Percentiles rank a stretch among this genome's conserved stretches.
Evolutionary conservation across 2,113 vertebrate species (phyloP).

Genomic region (Accipiter cooperii): DNA sequence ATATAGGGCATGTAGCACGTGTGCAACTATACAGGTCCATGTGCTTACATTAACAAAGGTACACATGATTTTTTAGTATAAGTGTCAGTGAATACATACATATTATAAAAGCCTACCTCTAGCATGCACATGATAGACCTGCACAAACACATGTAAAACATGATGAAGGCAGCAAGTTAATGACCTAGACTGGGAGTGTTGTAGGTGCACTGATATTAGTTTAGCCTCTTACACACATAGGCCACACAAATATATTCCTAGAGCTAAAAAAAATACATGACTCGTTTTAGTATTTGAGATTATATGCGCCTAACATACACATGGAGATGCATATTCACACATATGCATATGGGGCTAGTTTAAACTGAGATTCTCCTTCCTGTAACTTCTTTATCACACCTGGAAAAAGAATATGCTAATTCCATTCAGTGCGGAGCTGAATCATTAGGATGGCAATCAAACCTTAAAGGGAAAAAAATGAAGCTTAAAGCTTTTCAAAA

Average conservation of each 20-base stretch:
- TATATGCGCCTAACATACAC: not conserved
- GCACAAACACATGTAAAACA: not conserved
- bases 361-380: not conserved
- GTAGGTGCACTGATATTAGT: not conserved
- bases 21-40: fast-evolving
- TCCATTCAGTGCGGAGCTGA: not conserved
- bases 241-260: not conserved
- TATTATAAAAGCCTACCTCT: not conserved
- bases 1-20: not conserved
- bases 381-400: not conserved
- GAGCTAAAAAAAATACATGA: not conserved
- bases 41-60: not conserved
- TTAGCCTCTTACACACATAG: not conserved
- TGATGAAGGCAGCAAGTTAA: not conserved
- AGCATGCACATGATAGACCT: not conserved
- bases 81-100: not conserved
- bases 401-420: not conserved
- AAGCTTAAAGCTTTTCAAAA: not conserved
- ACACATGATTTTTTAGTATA: not conserved
- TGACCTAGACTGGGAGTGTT: not conserved
- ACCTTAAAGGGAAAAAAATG: not conserved
- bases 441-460: not conserved
- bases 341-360: not conserved
- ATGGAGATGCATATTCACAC: not conserved
- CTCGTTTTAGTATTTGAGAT: not conserved